A percentile compares a stretch with the other conserved stretches of the same genome.
Conservation (phyloP, 2,113 vertebrate genomes). For the Caretta caretta region DNA sequence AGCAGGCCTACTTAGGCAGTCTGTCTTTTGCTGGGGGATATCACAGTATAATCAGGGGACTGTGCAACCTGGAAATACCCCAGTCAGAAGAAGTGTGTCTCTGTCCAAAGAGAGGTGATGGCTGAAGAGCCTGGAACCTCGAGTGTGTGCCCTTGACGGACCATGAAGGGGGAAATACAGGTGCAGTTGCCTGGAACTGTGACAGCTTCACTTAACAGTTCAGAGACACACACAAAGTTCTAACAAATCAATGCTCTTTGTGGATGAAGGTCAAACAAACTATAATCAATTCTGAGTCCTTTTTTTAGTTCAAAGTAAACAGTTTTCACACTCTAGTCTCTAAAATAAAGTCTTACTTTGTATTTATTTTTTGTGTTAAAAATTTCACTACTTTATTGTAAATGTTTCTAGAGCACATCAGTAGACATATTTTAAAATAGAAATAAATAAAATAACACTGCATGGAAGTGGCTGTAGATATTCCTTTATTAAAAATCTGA, state of each 20-base stretch:
- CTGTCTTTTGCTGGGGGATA: background rate
- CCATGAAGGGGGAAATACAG: background rate
- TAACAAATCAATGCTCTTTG: background rate
- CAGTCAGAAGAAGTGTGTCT: background rate
- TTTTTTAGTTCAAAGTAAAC: background rate
- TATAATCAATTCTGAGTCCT: background rate
- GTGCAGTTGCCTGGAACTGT: background rate
- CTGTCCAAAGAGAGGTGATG: background rate
- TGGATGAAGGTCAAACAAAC: background rate
- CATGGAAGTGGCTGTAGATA: background rate
- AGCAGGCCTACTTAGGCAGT: background rate
- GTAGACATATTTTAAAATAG: background rate
- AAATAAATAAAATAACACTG: background rate
- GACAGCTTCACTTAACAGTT: background rate
- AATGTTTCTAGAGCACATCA: background rate
- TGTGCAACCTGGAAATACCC: background rate
- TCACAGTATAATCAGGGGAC: background rate
- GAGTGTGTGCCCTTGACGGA: background rate
- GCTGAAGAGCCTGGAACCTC: background rate
- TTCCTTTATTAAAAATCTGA: background rate
- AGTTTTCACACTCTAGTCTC: background rate
- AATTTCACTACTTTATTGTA: background rate
- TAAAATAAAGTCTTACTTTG: background rate
- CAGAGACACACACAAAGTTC: background rate
- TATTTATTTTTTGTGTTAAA: background rate